Percentiles rank a stretch among this genome's conserved stretches.
Conservation (phyloP, 2,888 invertebrate species). For the Meandrusa payeni region DNA sequence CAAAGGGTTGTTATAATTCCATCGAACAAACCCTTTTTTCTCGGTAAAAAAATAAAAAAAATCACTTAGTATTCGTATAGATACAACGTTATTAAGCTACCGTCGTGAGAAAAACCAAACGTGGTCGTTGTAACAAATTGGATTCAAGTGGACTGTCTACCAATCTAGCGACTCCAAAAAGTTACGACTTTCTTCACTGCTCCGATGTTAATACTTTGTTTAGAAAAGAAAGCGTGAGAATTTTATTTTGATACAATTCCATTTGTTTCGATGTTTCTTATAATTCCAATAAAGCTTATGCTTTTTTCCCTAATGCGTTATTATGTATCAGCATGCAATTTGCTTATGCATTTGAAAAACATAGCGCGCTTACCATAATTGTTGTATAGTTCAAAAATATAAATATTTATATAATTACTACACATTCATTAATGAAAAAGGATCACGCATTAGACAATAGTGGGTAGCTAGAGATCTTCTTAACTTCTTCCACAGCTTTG, state of each 20-base stretch:
- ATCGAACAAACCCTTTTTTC: slow-evolving; percentile 9
- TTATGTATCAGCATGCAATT: too few species aligned
- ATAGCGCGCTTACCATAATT: too few species aligned
- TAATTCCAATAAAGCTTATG: too few species aligned
- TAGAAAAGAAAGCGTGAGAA: slow-evolving; percentile 17
- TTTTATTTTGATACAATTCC: slow-evolving; percentile 3
- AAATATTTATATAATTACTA: too few species aligned
- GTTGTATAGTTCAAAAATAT: too few species aligned
- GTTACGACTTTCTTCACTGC: slow-evolving; percentile 18
- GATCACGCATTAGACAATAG: too few species aligned
- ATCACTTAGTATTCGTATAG: slow-evolving; percentile 34
- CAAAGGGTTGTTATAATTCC: slow-evolving; percentile 21
- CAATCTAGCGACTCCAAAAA: slow-evolving; percentile 18
- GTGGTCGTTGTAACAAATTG: slow-evolving; percentile 33
- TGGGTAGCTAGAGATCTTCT: too few species aligned
- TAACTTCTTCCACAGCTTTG: too few species aligned
- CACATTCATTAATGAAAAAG: too few species aligned
- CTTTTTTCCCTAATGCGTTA: too few species aligned
- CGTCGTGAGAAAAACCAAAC: slow-evolving; percentile 36
- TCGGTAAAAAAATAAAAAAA: slow-evolving; percentile 14
- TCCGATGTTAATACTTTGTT: slow-evolving; percentile 17
- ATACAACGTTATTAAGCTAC: slow-evolving; percentile 36
- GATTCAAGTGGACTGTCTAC: slow-evolving; percentile 27
- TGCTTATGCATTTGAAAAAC: too few species aligned
- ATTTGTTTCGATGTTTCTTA: background rate